phyloP scores from a whole-genome alignment of 2,888 invertebrate species.

The Caenorhabditis sinica region DNA sequence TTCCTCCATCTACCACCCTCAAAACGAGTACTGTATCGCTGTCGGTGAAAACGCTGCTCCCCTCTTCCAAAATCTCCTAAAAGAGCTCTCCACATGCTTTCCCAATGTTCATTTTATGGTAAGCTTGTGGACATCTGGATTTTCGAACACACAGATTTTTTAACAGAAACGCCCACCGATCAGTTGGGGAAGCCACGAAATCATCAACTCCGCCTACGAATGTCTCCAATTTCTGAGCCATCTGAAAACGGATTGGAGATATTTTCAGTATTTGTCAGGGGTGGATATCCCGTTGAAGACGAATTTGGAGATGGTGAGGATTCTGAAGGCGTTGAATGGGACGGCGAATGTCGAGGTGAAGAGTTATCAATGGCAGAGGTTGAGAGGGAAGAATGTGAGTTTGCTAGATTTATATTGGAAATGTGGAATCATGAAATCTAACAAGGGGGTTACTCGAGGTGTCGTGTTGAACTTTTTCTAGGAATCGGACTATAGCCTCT shows the following conservation, averaged over 20 bases:
- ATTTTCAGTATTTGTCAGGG: constrained; percentile 71
- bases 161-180: constrained; percentile 68
- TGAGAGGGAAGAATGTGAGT: constrained; percentile 61
- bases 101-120: constrained; percentile 78
- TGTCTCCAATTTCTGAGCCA: constrained; percentile 65
- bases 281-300: constrained; percentile 71
- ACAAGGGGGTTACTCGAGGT: too few relatives aligned
- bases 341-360: constrained; percentile 66
- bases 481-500: too few relatives aligned
- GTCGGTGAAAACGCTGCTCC: constrained; percentile 71
- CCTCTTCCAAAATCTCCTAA: constrained; percentile 69
- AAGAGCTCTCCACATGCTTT: constrained; percentile 71
- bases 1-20: constrained; percentile 78
- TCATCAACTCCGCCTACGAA: constrained; percentile 67
- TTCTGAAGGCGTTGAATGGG: constrained; percentile 67
- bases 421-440: too few relatives aligned
- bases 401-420: background rate
- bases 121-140: background rate
- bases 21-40: constrained; percentile 79
- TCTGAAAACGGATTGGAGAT: constrained; percentile 62
- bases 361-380: constrained; percentile 30
- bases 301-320: constrained; percentile 71
- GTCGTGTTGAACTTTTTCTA: too few relatives aligned
- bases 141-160: background rate
- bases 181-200: constrained; percentile 69